phyloP scores from a whole-genome alignment of 1,140 invertebrate genomes.

The Chelonus insularis region DNA sequence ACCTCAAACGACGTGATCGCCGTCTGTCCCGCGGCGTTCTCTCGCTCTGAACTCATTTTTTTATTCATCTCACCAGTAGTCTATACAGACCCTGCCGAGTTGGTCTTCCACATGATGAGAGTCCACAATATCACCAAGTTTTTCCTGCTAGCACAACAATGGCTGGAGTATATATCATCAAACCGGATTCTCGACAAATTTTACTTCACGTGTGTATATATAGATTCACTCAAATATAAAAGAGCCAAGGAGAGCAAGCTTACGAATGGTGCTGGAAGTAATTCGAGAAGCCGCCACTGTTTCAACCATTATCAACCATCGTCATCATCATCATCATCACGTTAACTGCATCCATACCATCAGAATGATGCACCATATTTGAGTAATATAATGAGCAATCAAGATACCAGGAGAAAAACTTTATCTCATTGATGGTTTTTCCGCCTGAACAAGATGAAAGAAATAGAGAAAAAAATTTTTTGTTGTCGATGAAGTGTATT shows the following conservation, averaged over 20 bases:
- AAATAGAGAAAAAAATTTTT: no score
- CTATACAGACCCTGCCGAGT: no score
- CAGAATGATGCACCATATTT: constrained; percentile 10
- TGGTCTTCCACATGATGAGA: no score
- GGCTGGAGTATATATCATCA: no score
- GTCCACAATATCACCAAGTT: no score
- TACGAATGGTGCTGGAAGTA: neutral
- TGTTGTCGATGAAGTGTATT: no score
- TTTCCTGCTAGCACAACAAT: no score
- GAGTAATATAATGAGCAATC: constrained; percentile 6
- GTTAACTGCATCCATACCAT: neutral
- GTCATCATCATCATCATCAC: neutral
- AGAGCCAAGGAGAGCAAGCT: neutral
- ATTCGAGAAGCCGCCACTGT: neutral
- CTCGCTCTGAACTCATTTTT: constrained; percentile 17
- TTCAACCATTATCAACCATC: neutral
- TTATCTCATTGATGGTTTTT: no score
- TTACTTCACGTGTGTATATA: no score
- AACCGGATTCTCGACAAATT: no score
- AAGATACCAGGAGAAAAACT: no score
- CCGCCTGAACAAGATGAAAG: no score
- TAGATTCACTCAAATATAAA: constrained; percentile 5
- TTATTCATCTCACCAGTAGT: constrained; percentile 11
- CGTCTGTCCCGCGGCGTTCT: constrained; percentile 24
- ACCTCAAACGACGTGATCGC: constrained; percentile 35